Evolutionary conservation across 2,888 invertebrate genomes (phyloP), one percentile per base, ranked within the genome.

Genomic region (Allolobophora icterica): DNA sequence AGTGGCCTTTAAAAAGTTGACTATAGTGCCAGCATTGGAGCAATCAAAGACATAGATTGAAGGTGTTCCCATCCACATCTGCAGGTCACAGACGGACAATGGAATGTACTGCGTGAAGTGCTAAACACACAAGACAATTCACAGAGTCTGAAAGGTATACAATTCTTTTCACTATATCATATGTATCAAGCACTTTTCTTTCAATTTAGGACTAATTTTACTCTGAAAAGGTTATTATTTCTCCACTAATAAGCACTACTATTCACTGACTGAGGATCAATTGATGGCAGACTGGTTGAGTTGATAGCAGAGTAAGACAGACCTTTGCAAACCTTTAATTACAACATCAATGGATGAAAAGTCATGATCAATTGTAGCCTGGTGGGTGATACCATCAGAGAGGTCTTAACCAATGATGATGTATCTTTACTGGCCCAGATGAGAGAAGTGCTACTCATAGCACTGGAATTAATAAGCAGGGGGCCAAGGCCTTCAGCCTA

Each of bases 1-100:
- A 87, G 34, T 90, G 40, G 52, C 84, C 92, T 94, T 95, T 93
- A 96, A 96, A 33, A 95, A 95, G 93, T 99, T 98, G 89, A 99
- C 97, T 94, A 99, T 98, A 93, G 98, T 97, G 92, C 99, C 99
- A 30, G 99, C 99, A 96, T 98, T 99, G 91, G 99, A 98, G 96
- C 99, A 99, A 96, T 99, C 99, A 96, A 99, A 99, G 38, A 99
- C 99, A 96, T 99, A 99, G 93, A 99, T 98, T 90, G 99, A 99
- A 0, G 99, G 99, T 91, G 98, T 97, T 91, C 99, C 99, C 99
- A 99, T 99, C 99, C 99, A 99, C 89, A 97, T 97, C 96, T 99
- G 99, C 92, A 99, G 96, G 96, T 99, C 99, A 96, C 98, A 99
- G 93, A 99, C 97, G 91, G 99, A 99, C 94, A 99, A 96, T 89